phyloP scores from a whole-genome alignment of 2,797 vertebrate species.

The Acanthornis magna region DNA sequence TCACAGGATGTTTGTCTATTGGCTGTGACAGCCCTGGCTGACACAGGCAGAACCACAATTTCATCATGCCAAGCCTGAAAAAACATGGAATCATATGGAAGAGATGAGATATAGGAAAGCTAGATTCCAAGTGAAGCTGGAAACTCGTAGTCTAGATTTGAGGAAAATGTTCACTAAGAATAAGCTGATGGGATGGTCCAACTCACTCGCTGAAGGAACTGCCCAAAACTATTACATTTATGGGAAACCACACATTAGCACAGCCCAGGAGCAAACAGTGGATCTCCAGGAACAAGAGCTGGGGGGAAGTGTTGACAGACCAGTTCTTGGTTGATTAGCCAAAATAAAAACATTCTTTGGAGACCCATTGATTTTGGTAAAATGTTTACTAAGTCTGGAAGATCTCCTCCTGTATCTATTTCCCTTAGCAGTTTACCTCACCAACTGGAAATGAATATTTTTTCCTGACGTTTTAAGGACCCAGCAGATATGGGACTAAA shows the following conservation, averaged over 20 bases:
- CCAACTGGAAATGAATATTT: not conserved
- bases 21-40: not conserved
- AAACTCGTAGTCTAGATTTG: not conserved
- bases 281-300: not conserved
- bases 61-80: not conserved
- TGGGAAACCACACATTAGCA: not conserved
- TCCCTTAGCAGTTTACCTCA: not conserved
- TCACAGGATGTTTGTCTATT: too few species aligned
- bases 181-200: not conserved
- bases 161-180: not conserved
- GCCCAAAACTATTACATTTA: not conserved
- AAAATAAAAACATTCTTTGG: not conserved
- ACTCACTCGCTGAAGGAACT: not conserved
- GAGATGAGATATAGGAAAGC: not conserved
- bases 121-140: not conserved
- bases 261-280: not conserved
- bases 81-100: not conserved
- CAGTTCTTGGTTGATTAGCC: not conserved
- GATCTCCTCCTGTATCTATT: not conserved
- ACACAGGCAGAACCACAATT: not conserved
- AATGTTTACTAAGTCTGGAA: not conserved
- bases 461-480: not conserved
- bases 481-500: not conserved
- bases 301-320: not conserved
- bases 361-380: not conserved